Evolutionary conservation across 2,113 vertebrate species (phyloP), one percentile per base, ranked within the genome.

Genomic region (Dipodomys merriami): DNA sequence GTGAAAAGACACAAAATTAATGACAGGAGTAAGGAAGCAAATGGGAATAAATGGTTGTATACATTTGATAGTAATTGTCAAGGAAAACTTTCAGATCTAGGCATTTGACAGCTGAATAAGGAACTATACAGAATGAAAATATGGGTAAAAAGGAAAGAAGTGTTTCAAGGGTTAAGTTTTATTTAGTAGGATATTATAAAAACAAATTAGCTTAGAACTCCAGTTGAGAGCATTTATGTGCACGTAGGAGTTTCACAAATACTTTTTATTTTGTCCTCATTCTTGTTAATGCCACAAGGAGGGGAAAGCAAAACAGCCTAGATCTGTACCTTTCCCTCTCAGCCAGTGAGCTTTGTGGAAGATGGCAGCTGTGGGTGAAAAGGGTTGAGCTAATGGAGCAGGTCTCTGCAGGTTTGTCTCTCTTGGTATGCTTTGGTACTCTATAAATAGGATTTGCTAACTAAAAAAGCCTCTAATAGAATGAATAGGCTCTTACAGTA

Each of bases 101-200:
- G 83, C 78, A 49, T 77, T 84, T 81, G 29, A n/a, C 23, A 83
- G 27, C 22, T 78, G 90, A 82, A 35, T 76, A 44, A 93, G 64
- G 80, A 94, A 65, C 39, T 71, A 9, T 16, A 39, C 62, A 49
- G 83, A 74, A 68, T 78, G 35, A 62, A 46, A 25, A 33, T 19
- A 30, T 3, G 27, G 15, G 20, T 72, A 88, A 46, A 81, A 13
- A n/a, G 30, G 35, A 79, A 82, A 91, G 71, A 86, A 83, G 5
- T 33, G 2, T 68, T 87, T 73, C 83, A 1, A 65, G 94, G 29
- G 3, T 64, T 91, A 68, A 18, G 27, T 92, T 91, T 74, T 91
- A 64, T 29, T 67, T 92, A 89, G 23, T 78, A 89, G 77, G 91
- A 68, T 86, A 73, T 77, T 91, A 2, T 86, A 62, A 84, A 94